A percentile compares a stretch with the other conserved stretches of the same genome.
Evolutionary conservation across 1,140 invertebrate genomes (phyloP).

Genomic region (Drosophila repletoides): DNA sequence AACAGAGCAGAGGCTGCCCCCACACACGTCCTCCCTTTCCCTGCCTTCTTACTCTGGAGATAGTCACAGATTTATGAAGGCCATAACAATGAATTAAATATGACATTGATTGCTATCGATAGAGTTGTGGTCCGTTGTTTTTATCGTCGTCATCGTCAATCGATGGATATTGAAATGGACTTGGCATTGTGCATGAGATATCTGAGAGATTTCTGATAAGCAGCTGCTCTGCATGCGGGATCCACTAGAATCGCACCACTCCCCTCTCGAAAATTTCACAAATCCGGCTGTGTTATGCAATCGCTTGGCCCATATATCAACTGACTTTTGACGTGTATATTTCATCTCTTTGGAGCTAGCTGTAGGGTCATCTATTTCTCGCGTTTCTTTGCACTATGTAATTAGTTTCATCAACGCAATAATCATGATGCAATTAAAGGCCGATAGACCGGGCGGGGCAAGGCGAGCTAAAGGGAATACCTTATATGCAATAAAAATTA

Average conservation of each 20-base stretch:
- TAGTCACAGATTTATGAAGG: constrained; percentile 74
- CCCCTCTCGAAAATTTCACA: background rate
- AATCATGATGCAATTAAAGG: constrained; percentile 74
- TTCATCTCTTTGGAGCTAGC: constrained; percentile 16
- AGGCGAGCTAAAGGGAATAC: constrained; percentile 9
- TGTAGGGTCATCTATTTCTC: background rate
- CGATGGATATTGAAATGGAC: constrained; percentile 60
- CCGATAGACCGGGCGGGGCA: background rate
- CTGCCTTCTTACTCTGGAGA: constrained; percentile 1
- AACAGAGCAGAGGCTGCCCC: constrained; percentile 10
- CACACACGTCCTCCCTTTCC: too few species aligned
- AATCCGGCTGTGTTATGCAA: constrained; percentile 72
- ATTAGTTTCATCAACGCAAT: constrained; percentile 79
- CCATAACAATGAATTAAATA: constrained; percentile 80
- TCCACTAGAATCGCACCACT: background rate
- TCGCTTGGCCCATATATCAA: constrained; percentile 68
- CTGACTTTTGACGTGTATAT: constrained; percentile 57
- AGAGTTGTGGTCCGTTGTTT: constrained; percentile 62
- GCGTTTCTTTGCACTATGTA: constrained; percentile 63
- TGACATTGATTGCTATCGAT: constrained; percentile 78
- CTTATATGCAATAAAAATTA: constrained; percentile 57
- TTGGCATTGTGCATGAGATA: constrained; percentile 32
- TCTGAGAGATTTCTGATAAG: too few species aligned
- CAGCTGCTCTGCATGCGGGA: constrained; percentile 9
- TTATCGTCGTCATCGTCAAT: constrained; percentile 43